Evolutionary conservation across 2,797 vertebrate species (phyloP).

Genomic region (Lacerta agilis): DNA sequence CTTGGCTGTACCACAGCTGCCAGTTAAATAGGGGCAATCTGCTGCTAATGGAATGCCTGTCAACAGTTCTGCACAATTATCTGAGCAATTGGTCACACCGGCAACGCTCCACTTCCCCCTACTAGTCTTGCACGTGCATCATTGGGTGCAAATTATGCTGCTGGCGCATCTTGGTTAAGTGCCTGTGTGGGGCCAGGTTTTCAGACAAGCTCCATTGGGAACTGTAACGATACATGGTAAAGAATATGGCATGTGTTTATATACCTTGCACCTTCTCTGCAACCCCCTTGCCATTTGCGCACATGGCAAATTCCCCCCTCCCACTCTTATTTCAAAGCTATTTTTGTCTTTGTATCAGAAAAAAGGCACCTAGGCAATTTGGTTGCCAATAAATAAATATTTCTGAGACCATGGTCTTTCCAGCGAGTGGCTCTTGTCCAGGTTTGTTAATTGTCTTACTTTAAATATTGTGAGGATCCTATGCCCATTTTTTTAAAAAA

Average conservation of each 20-base stretch:
- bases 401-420: too few relatives aligned
- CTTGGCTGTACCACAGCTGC: conserved; percentile 48
- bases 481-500: too few relatives aligned
- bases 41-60: conserved; percentile 46
- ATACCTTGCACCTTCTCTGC: neutral
- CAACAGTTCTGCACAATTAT: conserved; percentile 9
- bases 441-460: too few relatives aligned
- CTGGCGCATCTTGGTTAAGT: neutral
- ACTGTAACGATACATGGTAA: neutral
- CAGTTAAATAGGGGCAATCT: conserved; percentile 47
- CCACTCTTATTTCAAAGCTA: too few relatives aligned
- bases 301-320: too few relatives aligned
- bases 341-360: too few relatives aligned
- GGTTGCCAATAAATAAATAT: too few relatives aligned
- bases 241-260: neutral
- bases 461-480: too few relatives aligned
- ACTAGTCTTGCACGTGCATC: conserved; percentile 28
- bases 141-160: conserved; percentile 1
- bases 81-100: conserved; percentile 13
- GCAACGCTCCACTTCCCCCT: neutral
- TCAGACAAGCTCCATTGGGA: neutral
- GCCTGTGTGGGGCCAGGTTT: neutral
- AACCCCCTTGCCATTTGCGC: too few relatives aligned
- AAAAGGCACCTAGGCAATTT: too few relatives aligned
- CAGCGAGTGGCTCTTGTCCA: too few relatives aligned